These are phyloP conservation scores for Pomatostomus ruficeps DNA, from an alignment of 2,113 vertebrate genomes.

Conservation along the genomic window DNA sequence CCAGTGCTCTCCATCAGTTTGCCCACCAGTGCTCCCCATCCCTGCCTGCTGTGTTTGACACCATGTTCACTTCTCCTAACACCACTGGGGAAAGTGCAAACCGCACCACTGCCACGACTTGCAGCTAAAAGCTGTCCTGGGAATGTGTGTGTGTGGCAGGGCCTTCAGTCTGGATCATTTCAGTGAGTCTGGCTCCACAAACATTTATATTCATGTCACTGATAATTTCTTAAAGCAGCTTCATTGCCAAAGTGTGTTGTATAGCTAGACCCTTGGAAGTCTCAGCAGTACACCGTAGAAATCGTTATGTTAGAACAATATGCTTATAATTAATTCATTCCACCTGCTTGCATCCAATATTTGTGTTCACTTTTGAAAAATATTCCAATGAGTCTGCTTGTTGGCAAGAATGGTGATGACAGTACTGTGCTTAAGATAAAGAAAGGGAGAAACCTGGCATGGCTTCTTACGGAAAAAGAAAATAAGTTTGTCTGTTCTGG, in stretches of 20 bases:
- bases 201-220: background rate
- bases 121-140: background rate
- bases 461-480: background rate
- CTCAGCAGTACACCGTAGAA: background rate
- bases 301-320: background rate
- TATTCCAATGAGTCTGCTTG: constrained; percentile 3
- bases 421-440: background rate
- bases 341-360: constrained; percentile 30
- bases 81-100: background rate
- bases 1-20: no score
- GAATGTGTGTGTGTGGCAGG: background rate
- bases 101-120: background rate
- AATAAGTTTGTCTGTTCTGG: background rate
- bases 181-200: background rate
- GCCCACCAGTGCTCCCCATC: fast-evolving
- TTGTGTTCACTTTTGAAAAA: constrained; percentile 34
- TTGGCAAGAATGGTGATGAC: background rate
- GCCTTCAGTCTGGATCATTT: background rate
- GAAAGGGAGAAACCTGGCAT: background rate
- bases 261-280: background rate
- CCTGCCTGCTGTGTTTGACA: background rate
- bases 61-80: fast-evolving
- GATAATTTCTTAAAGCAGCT: background rate
- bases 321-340: constrained; percentile 36
- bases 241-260: background rate